phyloP scores from a whole-genome alignment of 2,888 invertebrate species.

The Sialis lutaria region DNA sequence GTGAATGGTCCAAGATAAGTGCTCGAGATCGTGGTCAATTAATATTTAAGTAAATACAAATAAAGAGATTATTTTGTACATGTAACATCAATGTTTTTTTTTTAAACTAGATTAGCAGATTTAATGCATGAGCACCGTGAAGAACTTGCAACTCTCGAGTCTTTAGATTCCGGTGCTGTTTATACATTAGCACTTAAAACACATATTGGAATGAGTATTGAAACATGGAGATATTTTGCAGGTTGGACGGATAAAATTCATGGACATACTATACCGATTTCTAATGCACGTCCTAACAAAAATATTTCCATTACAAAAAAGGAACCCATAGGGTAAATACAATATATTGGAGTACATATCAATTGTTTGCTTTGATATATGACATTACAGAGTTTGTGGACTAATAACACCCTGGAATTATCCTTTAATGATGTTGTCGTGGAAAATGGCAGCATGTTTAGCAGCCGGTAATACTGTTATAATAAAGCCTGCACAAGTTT shows the following conservation, averaged over 20 bases:
- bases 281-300: constrained; percentile 77
- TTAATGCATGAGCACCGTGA: constrained; percentile 90
- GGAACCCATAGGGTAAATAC: constrained; percentile 70
- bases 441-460: constrained; percentile 96
- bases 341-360: neutral
- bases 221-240: constrained; percentile 92
- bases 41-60: constrained; percentile 35
- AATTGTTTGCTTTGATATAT: neutral
- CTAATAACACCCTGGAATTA: constrained; percentile 96
- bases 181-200: constrained; percentile 93
- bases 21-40: constrained; percentile 77
- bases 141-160: constrained; percentile 87
- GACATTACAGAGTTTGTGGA: constrained; percentile 57
- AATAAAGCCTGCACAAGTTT: constrained; percentile 86
- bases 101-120: constrained; percentile 57
- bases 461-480: constrained; percentile 94
- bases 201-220: constrained; percentile 95
- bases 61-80: constrained; percentile 16
- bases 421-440: constrained; percentile 95
- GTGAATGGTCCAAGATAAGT: constrained; percentile 90
- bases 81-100: too few species aligned
- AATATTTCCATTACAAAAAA: constrained; percentile 77
- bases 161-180: constrained; percentile 88
- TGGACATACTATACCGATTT: constrained; percentile 81
- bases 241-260: constrained; percentile 96